A percentile compares a stretch with the other conserved stretches of the same genome.
Evolutionary conservation across 2,888 invertebrate genomes (phyloP).

Genomic region (Melinaea marsaeus): DNA sequence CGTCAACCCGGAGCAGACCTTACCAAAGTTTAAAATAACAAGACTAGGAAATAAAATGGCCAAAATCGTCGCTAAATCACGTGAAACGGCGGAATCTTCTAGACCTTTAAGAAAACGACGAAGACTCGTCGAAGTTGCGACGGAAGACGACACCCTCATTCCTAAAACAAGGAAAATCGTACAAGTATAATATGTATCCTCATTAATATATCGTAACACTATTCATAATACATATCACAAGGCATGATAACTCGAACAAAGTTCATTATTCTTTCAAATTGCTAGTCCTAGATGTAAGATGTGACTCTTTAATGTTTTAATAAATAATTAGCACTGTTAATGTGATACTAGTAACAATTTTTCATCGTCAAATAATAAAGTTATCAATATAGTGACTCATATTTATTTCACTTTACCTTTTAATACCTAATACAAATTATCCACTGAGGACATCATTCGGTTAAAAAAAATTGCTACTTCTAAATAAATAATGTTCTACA

Average conservation of each 20-base stretch:
- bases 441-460: no score
- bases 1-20: slow-evolving; percentile 70
- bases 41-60: slow-evolving; percentile 77
- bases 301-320: slow-evolving; percentile 35
- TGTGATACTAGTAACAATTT: slow-evolving; percentile 70
- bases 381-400: slow-evolving; percentile 23
- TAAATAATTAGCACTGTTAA: slow-evolving; percentile 58
- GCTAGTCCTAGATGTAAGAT: slow-evolving; percentile 72
- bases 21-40: slow-evolving; percentile 80
- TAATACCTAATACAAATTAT: no score
- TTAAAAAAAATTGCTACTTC: background rate
- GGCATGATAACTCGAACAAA: slow-evolving; percentile 61
- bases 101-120: slow-evolving; percentile 80
- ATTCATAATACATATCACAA: slow-evolving; percentile 64
- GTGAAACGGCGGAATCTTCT: slow-evolving; percentile 72
- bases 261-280: slow-evolving; percentile 60
- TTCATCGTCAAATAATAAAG: slow-evolving; percentile 52
- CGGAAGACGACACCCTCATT: slow-evolving; percentile 70
- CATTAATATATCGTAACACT: slow-evolving; percentile 8
- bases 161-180: slow-evolving; percentile 72
- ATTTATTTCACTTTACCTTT: background rate
- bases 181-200: slow-evolving; percentile 54
- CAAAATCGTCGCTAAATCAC: slow-evolving; percentile 65
- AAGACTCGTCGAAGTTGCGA: slow-evolving; percentile 76
- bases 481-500: background rate